Conservation (phyloP, 1,140 invertebrate genomes). For the Latrodectus geometricus region DNA sequence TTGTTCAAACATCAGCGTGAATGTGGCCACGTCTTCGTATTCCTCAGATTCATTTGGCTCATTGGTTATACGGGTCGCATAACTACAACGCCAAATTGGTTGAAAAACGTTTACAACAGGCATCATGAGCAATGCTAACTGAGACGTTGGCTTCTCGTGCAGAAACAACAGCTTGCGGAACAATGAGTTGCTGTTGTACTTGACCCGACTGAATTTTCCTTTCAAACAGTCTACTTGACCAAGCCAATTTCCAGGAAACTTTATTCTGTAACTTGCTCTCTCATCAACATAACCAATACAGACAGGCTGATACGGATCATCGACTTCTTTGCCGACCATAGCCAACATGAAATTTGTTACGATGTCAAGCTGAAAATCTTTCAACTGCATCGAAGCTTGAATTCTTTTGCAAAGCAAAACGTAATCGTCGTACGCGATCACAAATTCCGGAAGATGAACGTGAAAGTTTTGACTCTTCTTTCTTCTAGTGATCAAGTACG, state of each 20-base stretch:
- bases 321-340: neutral
- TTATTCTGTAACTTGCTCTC: neutral
- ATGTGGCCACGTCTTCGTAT: neutral
- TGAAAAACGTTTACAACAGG: neutral
- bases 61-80: neutral
- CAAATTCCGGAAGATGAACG: slow-evolving; percentile 11
- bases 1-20: neutral
- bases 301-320: neutral
- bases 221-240: neutral
- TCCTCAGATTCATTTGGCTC: neutral
- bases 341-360: slow-evolving; percentile 2
- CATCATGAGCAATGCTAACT: too few species aligned
- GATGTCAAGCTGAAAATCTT: neutral
- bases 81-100: neutral
- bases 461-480: too few species aligned
- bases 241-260: too few species aligned
- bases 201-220: slow-evolving; percentile 10
- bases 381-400: neutral
- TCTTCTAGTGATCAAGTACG: too few species aligned
- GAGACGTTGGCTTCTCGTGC: neutral
- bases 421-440: slow-evolving; percentile 23
- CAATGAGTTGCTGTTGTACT: slow-evolving; percentile 8
- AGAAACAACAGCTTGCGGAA: slow-evolving; percentile 2
- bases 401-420: neutral
- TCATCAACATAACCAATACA: slow-evolving; percentile 21